phyloP scores from a whole-genome alignment of 1,140 invertebrate genomes.

The Procambarus clarkii region DNA sequence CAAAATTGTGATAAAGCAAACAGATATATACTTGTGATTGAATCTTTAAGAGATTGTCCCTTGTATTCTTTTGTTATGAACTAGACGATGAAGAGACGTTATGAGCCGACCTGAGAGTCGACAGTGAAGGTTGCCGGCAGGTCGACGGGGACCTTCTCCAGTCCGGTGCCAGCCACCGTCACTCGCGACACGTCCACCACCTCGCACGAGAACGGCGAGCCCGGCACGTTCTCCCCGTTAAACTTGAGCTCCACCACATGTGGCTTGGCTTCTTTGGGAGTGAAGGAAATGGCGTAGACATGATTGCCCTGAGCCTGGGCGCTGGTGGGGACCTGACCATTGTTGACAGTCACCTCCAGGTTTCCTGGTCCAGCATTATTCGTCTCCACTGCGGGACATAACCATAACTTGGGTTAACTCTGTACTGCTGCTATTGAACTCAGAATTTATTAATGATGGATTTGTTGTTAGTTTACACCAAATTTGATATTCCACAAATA shows the following conservation, averaged over 20 bases:
- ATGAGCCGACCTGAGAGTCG: conserved; percentile 79
- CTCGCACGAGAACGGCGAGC: conserved; percentile 85
- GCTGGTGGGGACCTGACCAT: conserved; percentile 94
- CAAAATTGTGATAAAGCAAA: neutral
- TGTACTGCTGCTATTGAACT: neutral
- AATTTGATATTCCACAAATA: too few relatives aligned
- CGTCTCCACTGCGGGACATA: conserved; percentile 88
- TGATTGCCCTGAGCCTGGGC: conserved; percentile 96
- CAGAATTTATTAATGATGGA: neutral
- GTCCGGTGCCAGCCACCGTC: conserved; percentile 84
- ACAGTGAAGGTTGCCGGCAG: conserved; percentile 89
- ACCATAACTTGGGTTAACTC: too few relatives aligned
- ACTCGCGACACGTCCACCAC: conserved; percentile 86
- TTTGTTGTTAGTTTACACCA: too few relatives aligned
- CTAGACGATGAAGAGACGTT: too few relatives aligned
- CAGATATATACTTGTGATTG: too few relatives aligned
- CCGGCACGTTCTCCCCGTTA: conserved; percentile 95
- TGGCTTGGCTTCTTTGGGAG: conserved; percentile 89
- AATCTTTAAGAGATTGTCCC: too few relatives aligned
- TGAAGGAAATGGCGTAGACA: conserved; percentile 97
- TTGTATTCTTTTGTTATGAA: too few relatives aligned
- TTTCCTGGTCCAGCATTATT: conserved; percentile 97
- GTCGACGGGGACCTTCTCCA: conserved; percentile 95
- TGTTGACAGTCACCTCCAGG: conserved; percentile 97
- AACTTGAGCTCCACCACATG: conserved; percentile 96